Base-by-base conservation (phyloP, 2,888 invertebrate species). In the Chloromyia formosa region DNA sequence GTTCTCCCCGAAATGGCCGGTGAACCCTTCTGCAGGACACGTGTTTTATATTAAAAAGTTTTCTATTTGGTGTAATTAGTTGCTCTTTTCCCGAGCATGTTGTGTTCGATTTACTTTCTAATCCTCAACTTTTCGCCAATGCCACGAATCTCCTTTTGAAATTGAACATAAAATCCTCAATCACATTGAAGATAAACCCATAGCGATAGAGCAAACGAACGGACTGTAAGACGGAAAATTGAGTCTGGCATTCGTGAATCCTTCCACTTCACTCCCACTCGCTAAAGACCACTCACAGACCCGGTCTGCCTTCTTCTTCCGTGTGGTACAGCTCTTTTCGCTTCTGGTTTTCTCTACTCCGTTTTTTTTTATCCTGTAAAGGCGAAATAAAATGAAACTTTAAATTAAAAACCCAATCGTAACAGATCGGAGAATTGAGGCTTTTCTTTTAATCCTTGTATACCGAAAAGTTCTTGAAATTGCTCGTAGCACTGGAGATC, bases 381-480 rank as follows among this genome's bases (percentile, higher is more conserved):
- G 23, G n/a, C 9, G 40, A 40, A 62, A 40, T 1, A 49, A 45
- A 66, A 49, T 22, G 7, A 35, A 71, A 71, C 56, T 71, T 71
- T 56, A 71, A 71, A 56, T 71, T 56, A 71, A 71, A 71, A 71
- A 71, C 22, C 71, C 58, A 56, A 71, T 71, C 71, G 56, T 71
- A 71, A 56, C 71, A 56, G 71, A 71, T 71, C 71, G 45, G 58
- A 71, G 40, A 71, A 71, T 58, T 71, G 71, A 71, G 71, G 71
- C 56, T 71, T 56, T 71, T 58, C 71, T 42, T 69, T 56, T 71
- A 71, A 71, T 71, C 71, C 71, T 56, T 71, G 71, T 58, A 49
- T 49, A 35, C 49, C 49, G 49, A 49, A 49, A 49, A n/a, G 12
- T 49, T n/a, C 2, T 49, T 49, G 49, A 49, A 49, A 49, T 49